Conservation (phyloP, 2,797 vertebrate genomes). For the Coccyzus lansbergi region DNA sequence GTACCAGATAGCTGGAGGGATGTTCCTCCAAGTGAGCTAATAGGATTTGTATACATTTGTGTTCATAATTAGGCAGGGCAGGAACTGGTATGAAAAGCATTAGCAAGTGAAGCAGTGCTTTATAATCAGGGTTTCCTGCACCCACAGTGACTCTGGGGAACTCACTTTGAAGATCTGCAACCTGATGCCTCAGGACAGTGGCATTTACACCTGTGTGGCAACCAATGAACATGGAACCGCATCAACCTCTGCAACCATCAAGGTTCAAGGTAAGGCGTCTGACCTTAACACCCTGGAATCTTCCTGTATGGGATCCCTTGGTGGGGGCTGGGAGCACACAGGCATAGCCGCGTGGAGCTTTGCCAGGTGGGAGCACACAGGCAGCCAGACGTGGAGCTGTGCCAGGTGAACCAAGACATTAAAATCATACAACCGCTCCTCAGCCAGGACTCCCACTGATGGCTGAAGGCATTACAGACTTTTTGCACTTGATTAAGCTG, state of each 20-base stretch:
- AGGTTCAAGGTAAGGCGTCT: slow-evolving; percentile 92
- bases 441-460: not conserved
- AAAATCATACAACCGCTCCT: not conserved
- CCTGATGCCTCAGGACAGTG: slow-evolving; percentile 96
- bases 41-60: not conserved
- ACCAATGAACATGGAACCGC: slow-evolving; percentile 89
- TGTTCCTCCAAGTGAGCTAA: not conserved
- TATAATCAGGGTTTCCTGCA: not conserved
- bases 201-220: slow-evolving; percentile 96
- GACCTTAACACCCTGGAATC: not conserved
- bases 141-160: slow-evolving; percentile 91
- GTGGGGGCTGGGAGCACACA: not conserved
- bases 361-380: not conserved
- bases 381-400: not conserved
- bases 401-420: not conserved
- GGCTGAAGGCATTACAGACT: not conserved
- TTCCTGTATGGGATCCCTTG: fast-evolving
- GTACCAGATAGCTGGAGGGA: not conserved
- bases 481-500: not conserved
- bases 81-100: not conserved
- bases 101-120: not conserved
- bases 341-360: not conserved
- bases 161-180: slow-evolving; percentile 95
- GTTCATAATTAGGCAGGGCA: not conserved
- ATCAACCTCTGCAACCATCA: slow-evolving; percentile 94